Evolutionary conservation across 2,888 invertebrate genomes (phyloP).

Genomic region (Chaetoderma sp.): DNA sequence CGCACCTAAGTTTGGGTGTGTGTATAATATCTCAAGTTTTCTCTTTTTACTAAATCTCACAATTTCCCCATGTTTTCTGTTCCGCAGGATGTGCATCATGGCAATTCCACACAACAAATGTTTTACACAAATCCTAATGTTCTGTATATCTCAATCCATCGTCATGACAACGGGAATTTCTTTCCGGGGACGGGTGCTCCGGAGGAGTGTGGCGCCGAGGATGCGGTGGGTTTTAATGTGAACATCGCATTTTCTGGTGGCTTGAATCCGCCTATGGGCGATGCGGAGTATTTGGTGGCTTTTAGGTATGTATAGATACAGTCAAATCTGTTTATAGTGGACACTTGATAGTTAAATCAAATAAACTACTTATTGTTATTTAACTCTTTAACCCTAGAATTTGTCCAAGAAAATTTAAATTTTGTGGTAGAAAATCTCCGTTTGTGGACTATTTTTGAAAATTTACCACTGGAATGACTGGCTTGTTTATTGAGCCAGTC

Average conservation of each 20-base stretch:
- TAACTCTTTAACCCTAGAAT: too few species aligned
- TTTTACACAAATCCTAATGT: constrained; percentile 96
- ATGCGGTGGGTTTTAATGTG: constrained; percentile 92
- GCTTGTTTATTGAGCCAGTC: too few species aligned
- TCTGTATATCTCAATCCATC: constrained; percentile 96
- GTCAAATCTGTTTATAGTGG: too few species aligned
- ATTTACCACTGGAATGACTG: too few species aligned
- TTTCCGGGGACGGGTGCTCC: constrained; percentile 99
- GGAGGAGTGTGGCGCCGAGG: constrained; percentile 88
- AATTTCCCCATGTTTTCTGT: too few species aligned
- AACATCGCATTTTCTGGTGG: constrained; percentile 97
- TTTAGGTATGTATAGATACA: constrained; percentile 74
- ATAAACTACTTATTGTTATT: not conserved
- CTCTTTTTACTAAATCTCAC: too few species aligned
- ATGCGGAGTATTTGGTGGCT: constrained; percentile 95
- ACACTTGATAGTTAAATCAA: too few species aligned
- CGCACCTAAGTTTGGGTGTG: too few species aligned
- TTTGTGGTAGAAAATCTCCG: too few species aligned
- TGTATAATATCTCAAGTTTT: too few species aligned
- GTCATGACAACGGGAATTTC: constrained; percentile 99
- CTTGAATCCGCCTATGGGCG: constrained; percentile 89
- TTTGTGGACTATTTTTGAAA: too few species aligned
- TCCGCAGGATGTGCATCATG: constrained; percentile 94
- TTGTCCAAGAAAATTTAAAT: too few species aligned
- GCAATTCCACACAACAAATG: constrained; percentile 98